Conservation (phyloP, 2,888 invertebrate genomes). For the Folsomia manolachei region DNA sequence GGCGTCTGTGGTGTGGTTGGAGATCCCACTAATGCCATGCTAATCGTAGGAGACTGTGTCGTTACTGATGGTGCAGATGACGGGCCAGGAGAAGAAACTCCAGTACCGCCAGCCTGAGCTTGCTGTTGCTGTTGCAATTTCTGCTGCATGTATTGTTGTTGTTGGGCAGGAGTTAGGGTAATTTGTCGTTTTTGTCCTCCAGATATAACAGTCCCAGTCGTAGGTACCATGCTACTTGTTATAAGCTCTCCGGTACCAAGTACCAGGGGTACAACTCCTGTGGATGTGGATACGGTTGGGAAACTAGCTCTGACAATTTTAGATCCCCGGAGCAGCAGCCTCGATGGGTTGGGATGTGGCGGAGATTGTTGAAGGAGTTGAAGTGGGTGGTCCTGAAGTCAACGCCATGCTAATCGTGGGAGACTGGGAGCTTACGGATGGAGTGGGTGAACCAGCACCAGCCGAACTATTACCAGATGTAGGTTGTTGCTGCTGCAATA, state of each 20-base stretch:
- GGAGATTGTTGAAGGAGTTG: neutral
- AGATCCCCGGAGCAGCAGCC: too few relatives aligned
- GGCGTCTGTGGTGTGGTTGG: neutral
- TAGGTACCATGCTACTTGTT: neutral
- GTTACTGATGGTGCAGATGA: constrained; percentile 4
- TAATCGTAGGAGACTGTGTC: neutral
- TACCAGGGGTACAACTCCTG: constrained; percentile 16
- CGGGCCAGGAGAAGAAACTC: too few relatives aligned
- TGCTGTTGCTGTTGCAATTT: neutral
- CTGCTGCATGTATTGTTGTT: constrained; percentile 19
- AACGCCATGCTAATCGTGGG: constrained; percentile 3
- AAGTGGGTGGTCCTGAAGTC: neutral
- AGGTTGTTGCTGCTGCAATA: constrained; percentile 25
- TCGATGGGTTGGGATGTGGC: too few relatives aligned
- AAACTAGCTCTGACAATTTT: constrained; percentile 1
- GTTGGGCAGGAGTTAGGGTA: constrained; percentile 9
- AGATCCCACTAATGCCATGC: neutral
- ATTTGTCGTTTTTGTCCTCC: constrained; percentile 14
- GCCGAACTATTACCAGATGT: constrained; percentile 12
- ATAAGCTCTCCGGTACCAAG: constrained; percentile 8
- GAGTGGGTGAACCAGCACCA: constrained; percentile 11
- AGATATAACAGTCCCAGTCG: constrained; percentile 3
- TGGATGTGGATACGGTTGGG: constrained; percentile 12
- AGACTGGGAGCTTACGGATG: neutral
- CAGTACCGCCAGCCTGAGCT: constrained; percentile 3